A percentile compares a stretch with the other conserved stretches of the same genome.
These are phyloP conservation scores for Habropoda laboriosa DNA, from an alignment of 1,140 invertebrate species.

Conservation along the genomic window DNA sequence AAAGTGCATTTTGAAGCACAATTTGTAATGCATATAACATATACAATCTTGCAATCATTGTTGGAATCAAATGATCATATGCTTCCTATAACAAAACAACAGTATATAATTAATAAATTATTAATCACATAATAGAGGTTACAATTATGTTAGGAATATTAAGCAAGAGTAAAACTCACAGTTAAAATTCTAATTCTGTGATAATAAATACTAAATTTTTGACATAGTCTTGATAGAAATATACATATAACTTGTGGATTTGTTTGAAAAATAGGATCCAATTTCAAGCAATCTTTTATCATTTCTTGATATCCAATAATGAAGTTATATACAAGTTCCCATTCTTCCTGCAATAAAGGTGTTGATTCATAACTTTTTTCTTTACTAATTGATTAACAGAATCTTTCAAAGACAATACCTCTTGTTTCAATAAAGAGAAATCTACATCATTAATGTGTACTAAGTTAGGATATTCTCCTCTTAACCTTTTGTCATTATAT, in stretches of 20 bases:
- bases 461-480: conserved; percentile 82
- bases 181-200: conserved; percentile 85
- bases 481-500: conserved; percentile 82
- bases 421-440: conserved; percentile 84
- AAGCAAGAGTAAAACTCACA: conserved; percentile 78
- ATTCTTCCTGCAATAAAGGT: conserved; percentile 84
- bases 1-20: conserved; percentile 84
- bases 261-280: conserved; percentile 79
- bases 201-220: conserved; percentile 88
- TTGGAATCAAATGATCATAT: conserved; percentile 84
- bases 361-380: neutral
- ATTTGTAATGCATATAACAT: conserved; percentile 85
- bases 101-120: conserved; percentile 45
- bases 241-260: conserved; percentile 85
- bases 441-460: conserved; percentile 83
- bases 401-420: conserved; percentile 79
- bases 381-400: neutral
- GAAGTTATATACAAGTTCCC: conserved; percentile 86
- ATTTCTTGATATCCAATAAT: conserved; percentile 84
- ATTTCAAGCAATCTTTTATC: conserved; percentile 81
- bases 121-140: conserved; percentile 23
- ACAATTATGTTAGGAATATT: neutral
- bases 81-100: conserved; percentile 81
- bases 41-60: conserved; percentile 86
- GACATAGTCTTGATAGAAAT: conserved; percentile 85